A percentile compares a stretch with the other conserved stretches of the same genome.
Conservation (phyloP, 1,140 invertebrate species). For the Mamestra configurata region DNA sequence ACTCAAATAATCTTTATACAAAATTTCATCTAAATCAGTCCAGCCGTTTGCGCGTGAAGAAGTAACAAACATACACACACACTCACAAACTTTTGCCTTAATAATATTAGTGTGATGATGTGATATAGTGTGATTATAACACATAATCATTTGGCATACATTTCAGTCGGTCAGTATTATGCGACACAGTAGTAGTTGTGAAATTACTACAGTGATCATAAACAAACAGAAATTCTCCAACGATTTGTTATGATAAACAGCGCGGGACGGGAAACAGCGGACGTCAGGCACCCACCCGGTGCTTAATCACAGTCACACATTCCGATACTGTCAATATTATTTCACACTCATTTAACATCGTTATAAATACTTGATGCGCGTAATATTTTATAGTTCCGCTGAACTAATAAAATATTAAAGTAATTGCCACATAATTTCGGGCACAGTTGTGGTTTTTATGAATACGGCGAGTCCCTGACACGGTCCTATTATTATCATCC, state of each 20-base stretch:
- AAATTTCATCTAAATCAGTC: no score
- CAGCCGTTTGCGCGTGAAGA: no score
- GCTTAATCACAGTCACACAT: constrained; percentile 30
- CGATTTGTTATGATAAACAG: constrained; percentile 29
- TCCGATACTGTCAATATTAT: constrained; percentile 29
- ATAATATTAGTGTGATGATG: no score
- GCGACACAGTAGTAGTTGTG: constrained; percentile 12
- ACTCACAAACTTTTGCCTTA: no score
- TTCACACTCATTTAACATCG: constrained; percentile 5
- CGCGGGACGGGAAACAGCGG: constrained; percentile 5
- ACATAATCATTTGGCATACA: not conserved
- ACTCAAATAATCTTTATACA: no score
- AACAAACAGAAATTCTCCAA: constrained; percentile 28
- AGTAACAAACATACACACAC: no score
- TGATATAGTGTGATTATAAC: no score
- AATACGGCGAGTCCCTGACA: constrained; percentile 35
- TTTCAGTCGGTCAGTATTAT: not conserved
- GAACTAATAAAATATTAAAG: constrained; percentile 10
- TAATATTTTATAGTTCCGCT: not conserved
- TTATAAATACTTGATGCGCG: not conserved
- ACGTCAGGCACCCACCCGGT: not conserved
- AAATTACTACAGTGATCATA: constrained; percentile 16
- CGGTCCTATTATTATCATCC: constrained; percentile 42
- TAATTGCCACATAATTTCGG: constrained; percentile 27
- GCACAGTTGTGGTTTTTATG: constrained; percentile 12